These are phyloP conservation scores for Hemibagrus guttatus DNA, from an alignment of 2,797 vertebrate species.

Conservation along the genomic window DNA sequence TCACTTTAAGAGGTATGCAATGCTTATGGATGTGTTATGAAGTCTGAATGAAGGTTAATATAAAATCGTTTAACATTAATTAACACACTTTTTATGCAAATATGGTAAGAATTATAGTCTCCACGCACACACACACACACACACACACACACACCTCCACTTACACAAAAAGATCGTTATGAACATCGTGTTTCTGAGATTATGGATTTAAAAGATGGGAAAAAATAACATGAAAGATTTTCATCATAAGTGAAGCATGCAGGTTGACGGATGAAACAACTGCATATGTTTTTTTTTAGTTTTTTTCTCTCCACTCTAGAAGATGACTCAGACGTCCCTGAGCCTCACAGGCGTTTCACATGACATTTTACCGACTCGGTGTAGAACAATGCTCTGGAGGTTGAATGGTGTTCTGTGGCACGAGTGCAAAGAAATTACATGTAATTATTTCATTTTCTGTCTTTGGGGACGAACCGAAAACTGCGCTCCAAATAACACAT, in stretches of 20 bases:
- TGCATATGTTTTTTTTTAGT: no score
- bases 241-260: neutral
- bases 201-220: neutral
- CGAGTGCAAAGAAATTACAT: constrained; percentile 7
- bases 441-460: constrained; percentile 39
- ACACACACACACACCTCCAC: neutral
- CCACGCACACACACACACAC: neutral
- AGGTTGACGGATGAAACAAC: neutral
- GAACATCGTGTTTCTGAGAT: constrained; percentile 1
- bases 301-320: neutral
- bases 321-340: constrained; percentile 40
- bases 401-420: neutral
- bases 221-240: neutral
- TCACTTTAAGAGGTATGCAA: neutral
- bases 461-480: constrained; percentile 9
- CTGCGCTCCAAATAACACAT: neutral
- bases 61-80: no score
- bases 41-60: neutral
- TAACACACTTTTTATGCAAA: neutral
- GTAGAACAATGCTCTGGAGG: neutral
- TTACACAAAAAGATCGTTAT: neutral
- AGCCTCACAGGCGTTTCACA: constrained; percentile 26
- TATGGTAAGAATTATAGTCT: neutral
- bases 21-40: neutral
- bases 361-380: constrained; percentile 19